Percentiles rank a stretch among this genome's conserved stretches.
Conservation (phyloP, 2,113 vertebrate species). For the Craseonycteris thonglongyai region DNA sequence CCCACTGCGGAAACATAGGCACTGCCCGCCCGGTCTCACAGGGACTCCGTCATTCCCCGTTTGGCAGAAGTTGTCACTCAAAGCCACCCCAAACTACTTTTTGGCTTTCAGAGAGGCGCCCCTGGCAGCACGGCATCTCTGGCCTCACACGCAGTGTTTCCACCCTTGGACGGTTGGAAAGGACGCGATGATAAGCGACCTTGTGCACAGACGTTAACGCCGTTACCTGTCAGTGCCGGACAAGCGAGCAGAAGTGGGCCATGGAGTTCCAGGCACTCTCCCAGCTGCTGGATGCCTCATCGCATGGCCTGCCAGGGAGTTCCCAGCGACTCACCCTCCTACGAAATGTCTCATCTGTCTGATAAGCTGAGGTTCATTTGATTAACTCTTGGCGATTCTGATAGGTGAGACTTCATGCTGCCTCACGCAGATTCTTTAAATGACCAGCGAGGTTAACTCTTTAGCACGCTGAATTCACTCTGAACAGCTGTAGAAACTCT, state of each 20-base stretch:
- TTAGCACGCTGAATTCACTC: not conserved
- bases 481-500: not conserved
- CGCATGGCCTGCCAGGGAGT: no score
- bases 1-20: fast-evolving
- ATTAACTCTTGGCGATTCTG: not conserved
- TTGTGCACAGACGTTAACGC: not conserved
- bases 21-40: fast-evolving
- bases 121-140: fast-evolving
- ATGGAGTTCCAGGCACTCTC: no score
- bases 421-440: not conserved
- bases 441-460: not conserved
- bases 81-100: fast-evolving
- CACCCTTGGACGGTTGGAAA: no score
- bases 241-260: not conserved
- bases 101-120: not conserved
- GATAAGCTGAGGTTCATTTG: not conserved
- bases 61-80: not conserved
- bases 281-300: no score
- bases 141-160: no score
- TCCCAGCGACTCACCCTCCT: not conserved
- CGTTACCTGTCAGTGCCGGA: no score
- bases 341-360: not conserved
- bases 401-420: not conserved
- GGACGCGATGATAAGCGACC: not conserved
- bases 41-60: not conserved